A percentile compares a stretch with the other conserved stretches of the same genome.
Evolutionary conservation across 2,797 vertebrate species (phyloP).

Genomic region (Picus viridis): DNA sequence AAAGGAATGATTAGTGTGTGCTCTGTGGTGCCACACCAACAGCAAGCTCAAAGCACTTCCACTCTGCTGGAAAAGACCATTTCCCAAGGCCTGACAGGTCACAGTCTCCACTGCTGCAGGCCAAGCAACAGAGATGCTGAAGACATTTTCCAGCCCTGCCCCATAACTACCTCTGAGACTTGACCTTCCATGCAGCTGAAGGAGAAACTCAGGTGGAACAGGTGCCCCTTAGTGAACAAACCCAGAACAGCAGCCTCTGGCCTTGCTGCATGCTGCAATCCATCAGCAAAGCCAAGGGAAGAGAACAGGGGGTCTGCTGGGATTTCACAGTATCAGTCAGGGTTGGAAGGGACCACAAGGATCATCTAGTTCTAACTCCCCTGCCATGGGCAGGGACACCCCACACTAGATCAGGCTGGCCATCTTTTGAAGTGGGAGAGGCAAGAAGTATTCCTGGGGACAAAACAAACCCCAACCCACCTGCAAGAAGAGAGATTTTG

Average conservation of each 20-base stretch:
- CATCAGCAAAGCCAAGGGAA: background rate
- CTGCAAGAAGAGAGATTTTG: background rate
- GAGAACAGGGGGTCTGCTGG: background rate
- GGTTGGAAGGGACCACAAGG: no score
- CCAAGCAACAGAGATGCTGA: background rate
- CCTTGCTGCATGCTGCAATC: background rate
- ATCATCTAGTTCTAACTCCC: no score
- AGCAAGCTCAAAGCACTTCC: background rate
- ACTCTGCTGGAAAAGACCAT: background rate
- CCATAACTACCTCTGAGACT: background rate
- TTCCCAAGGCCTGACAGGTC: background rate
- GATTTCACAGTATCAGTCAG: background rate
- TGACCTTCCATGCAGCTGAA: background rate
- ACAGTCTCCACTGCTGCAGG: background rate
- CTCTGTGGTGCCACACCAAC: background rate
- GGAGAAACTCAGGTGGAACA: background rate
- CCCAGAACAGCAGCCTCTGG: slow-evolving; percentile 37
- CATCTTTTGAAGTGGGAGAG: background rate
- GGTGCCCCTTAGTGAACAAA: slow-evolving; percentile 65
- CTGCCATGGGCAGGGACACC: no score
- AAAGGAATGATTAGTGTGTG: background rate
- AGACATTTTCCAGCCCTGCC: background rate
- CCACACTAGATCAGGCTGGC: no score
- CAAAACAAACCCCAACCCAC: background rate
- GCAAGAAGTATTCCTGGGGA: background rate